phyloP scores from a whole-genome alignment of 2,113 vertebrate species.

The Colossoma macropomum region DNA sequence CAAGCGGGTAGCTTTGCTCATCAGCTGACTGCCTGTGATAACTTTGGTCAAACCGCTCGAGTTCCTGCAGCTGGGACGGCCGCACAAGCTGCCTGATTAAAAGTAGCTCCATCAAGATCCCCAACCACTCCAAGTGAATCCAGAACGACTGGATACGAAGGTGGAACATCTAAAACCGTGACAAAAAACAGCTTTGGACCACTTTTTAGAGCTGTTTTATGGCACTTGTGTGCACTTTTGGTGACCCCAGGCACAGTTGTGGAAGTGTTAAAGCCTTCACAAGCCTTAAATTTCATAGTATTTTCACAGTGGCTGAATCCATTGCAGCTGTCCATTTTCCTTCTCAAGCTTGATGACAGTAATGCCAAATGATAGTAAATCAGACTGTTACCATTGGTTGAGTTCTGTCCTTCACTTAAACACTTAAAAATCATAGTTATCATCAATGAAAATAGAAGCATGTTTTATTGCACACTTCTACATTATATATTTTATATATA shows the following conservation, averaged over 20 bases:
- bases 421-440: neutral
- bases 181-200: neutral
- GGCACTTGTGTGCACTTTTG: neutral
- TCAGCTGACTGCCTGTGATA: constrained; percentile 46
- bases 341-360: neutral
- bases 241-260: neutral
- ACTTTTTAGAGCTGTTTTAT: neutral
- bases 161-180: neutral
- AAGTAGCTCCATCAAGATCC: constrained; percentile 38
- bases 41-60: constrained; percentile 28
- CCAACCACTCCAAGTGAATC: constrained; percentile 40
- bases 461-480: no score
- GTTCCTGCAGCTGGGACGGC: constrained; percentile 45
- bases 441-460: no score
- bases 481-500: no score
- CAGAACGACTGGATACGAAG: constrained; percentile 16
- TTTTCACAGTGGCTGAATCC: neutral
- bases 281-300: neutral
- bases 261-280: neutral
- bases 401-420: neutral
- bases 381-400: neutral
- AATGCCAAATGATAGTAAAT: neutral
- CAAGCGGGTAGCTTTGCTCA: constrained; percentile 42
- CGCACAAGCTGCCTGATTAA: constrained; percentile 52
- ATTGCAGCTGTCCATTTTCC: neutral